Conservation (phyloP, 2,113 vertebrate species). For the Clarias macrocephalus region DNA sequence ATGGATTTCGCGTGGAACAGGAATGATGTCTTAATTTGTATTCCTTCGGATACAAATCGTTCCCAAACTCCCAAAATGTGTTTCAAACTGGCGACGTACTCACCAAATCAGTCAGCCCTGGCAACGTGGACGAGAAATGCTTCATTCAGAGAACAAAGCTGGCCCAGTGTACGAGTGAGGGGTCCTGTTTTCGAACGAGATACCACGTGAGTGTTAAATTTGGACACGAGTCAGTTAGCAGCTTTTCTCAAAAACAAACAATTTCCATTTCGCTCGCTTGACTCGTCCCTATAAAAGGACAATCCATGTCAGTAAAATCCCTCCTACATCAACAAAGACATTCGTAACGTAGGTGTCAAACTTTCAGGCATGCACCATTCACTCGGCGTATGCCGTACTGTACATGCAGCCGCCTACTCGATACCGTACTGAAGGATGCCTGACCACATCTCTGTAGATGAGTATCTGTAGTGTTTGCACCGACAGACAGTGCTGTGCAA, state of each 20-base stretch:
- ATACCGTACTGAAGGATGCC: neutral
- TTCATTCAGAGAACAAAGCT: neutral
- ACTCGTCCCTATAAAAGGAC: neutral
- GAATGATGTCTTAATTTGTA: neutral
- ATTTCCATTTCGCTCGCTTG: neutral
- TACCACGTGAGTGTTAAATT: neutral
- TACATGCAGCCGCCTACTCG: neutral
- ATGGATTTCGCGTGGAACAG: neutral
- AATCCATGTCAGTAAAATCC: neutral
- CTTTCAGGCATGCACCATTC: neutral
- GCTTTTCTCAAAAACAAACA: neutral
- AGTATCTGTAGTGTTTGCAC: neutral
- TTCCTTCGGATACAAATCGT: neutral
- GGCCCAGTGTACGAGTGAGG: neutral
- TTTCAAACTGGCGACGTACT: neutral
- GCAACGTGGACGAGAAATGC: neutral
- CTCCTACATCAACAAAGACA: slow-evolving; percentile 8
- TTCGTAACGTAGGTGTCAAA: neutral
- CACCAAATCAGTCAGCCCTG: neutral
- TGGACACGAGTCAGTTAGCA: neutral
- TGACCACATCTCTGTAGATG: neutral
- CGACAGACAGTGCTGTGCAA: neutral
- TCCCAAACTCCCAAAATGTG: neutral
- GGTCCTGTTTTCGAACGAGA: neutral
- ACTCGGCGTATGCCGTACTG: neutral